A percentile compares a stretch with the other conserved stretches of the same genome.
Evolutionary conservation across 2,797 vertebrate species (phyloP).

Genomic region (Coccyzus lansbergi): DNA sequence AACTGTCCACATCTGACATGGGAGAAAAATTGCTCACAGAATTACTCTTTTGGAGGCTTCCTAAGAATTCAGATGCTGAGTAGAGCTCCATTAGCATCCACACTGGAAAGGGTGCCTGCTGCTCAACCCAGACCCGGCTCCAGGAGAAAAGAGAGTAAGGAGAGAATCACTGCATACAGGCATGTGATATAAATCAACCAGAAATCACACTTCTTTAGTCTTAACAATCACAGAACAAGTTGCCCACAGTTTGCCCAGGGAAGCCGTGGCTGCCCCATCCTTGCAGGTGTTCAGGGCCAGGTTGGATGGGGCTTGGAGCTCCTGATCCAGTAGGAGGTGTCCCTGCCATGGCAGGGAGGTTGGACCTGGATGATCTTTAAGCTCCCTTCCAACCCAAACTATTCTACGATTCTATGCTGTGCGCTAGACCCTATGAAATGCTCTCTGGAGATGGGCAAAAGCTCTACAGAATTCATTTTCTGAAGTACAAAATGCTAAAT

Average conservation of each 20-base stretch:
- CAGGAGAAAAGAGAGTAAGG: not conserved
- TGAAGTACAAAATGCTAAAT: not conserved
- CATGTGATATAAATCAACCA: not conserved
- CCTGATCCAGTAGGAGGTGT: too few relatives aligned
- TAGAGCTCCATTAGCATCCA: not conserved
- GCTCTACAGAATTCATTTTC: rapidly evolving
- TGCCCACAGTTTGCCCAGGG: not conserved
- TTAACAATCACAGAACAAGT: not conserved
- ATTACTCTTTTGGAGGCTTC: not conserved
- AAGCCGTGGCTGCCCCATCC: too few relatives aligned
- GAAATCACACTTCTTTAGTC: not conserved
- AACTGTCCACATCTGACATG: not conserved
- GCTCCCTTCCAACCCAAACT: too few relatives aligned
- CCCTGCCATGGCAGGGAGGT: too few relatives aligned
- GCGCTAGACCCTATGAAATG: rapidly evolving
- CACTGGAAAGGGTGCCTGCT: not conserved
- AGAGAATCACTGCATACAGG: not conserved
- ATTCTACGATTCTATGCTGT: not conserved
- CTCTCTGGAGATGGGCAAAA: rapidly evolving
- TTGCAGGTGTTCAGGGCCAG: too few relatives aligned
- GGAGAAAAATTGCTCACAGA: not conserved
- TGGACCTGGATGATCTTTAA: too few relatives aligned
- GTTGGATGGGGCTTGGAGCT: too few relatives aligned
- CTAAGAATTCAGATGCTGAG: not conserved
- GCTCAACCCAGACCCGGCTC: not conserved